Evolutionary conservation across 2,113 vertebrate species (phyloP), one percentile per base, ranked within the genome.

Genomic region (Edolisoma coerulescens): DNA sequence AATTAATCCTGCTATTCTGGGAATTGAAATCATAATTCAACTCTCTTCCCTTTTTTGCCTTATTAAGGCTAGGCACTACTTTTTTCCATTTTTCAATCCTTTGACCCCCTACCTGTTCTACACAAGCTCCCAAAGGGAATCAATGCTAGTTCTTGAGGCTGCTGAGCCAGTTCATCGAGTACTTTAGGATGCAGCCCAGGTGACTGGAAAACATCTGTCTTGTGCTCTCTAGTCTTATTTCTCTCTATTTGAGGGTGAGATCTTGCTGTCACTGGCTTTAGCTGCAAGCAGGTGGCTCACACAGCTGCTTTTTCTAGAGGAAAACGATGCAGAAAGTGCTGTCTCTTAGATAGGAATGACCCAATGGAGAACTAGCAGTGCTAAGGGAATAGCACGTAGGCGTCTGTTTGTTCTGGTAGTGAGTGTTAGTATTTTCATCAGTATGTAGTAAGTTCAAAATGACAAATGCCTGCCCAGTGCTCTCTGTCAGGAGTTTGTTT

Each of bases 331-430:
- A 92, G 56, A 60, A 92, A 93, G 32, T 61, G 79, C 53, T 90
- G 20, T 73, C 26, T 93, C 57, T 73, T 49, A 56, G 82, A 64
- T 11, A 75, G 70, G 53, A 88, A 15, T 76, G 50, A 47, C 79
- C 75, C 6, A 3, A 0, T 30, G 27, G 75, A 92, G 76, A 79
- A 22, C 13, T 12, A 39, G 13, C 50, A 80, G 75, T 54, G 54
- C 79, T 53, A 1, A n/a, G 80, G 71, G 83, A 96, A 63, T 59
- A 73, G 74, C 64, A 32, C 0, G 7, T 74, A 54, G 83, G 76
- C 6, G 2, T 91, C 70, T 95, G 70, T 94, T 93, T 94, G 71
- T 96, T 95, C 94, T 97, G 52, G 52, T 89, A 75, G 60, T 14
- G 63, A 86, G 59, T 32, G 19, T 89, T 70, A 81, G 76, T 63